Evolutionary conservation across 2,113 vertebrate genomes (phyloP).

Genomic region (Varanus komodoensis): DNA sequence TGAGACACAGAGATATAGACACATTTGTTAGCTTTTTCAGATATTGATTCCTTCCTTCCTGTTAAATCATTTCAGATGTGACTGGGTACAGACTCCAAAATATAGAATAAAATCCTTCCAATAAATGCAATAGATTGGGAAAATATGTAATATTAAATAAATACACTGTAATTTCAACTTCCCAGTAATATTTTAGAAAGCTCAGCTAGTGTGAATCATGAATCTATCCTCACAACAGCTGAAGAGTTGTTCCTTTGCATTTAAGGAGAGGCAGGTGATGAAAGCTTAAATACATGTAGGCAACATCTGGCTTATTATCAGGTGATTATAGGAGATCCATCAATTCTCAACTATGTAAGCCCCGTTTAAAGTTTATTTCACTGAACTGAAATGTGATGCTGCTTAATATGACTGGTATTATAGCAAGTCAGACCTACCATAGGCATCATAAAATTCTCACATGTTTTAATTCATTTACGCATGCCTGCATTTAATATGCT

Average conservation of each 20-base stretch:
- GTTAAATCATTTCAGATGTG: not conserved
- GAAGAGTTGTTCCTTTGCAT: not conserved
- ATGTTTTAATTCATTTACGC: conserved; percentile 86
- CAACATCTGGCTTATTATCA: conserved; percentile 47
- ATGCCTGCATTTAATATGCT: conserved; percentile 82
- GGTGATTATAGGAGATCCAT: conserved; percentile 37
- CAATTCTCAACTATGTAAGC: conserved; percentile 57
- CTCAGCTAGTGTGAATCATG: not conserved
- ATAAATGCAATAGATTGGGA: not conserved
- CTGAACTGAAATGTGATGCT: conserved; percentile 60
- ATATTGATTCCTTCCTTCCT: not conserved
- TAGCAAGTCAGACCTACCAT: conserved; percentile 61
- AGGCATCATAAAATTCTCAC: conserved; percentile 78
- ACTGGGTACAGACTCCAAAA: too few species aligned
- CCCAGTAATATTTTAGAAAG: conserved; percentile 3
- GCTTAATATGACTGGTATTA: conserved; percentile 54
- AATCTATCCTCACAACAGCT: conserved; percentile 24
- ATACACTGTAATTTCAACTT: not conserved
- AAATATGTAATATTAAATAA: not conserved
- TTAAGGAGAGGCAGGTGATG: not conserved
- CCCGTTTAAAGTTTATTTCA: conserved; percentile 40
- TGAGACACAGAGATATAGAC: not conserved
- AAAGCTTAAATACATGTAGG: conserved; percentile 16
- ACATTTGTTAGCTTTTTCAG: not conserved
- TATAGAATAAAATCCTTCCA: not conserved